Percentiles rank a stretch among this genome's conserved stretches.
phyloP scores from a whole-genome alignment of 2,113 vertebrate genomes.

The Cryptomyrus ogoouensis region DNA sequence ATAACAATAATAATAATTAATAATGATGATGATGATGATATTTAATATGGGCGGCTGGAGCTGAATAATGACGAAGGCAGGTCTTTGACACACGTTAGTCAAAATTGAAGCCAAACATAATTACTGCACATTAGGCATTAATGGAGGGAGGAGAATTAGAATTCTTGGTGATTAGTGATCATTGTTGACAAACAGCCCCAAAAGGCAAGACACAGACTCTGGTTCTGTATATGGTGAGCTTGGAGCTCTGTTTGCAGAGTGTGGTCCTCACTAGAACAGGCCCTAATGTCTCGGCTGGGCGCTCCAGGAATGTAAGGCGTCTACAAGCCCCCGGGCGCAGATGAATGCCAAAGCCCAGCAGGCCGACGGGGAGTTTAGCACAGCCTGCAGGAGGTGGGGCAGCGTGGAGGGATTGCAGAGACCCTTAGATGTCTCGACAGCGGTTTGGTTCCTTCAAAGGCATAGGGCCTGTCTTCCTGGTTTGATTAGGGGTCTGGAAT shows the following conservation, averaged over 20 bases:
- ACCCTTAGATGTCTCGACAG: background rate
- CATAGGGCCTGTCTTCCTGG: background rate
- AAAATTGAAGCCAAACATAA: background rate
- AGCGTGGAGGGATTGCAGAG: background rate
- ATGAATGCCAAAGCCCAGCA: background rate
- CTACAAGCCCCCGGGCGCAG: background rate
- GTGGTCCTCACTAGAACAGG: background rate
- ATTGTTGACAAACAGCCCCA: background rate
- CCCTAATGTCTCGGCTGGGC: background rate
- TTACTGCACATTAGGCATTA: background rate
- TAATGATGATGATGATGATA: background rate
- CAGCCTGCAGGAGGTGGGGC: background rate
- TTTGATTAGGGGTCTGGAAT: background rate
- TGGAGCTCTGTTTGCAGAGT: background rate
- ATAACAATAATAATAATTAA: background rate
- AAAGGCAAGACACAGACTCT: background rate
- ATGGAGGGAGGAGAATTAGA: background rate
- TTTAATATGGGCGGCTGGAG: background rate
- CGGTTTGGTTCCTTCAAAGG: background rate
- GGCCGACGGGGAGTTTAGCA: background rate
- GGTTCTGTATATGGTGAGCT: background rate
- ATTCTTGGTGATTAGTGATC: background rate
- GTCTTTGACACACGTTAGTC: background rate
- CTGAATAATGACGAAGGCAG: background rate
- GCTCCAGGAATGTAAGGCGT: background rate